These are phyloP conservation scores for Dicyrtoma fusca DNA, from an alignment of 2,888 invertebrate genomes.

Conservation along the genomic window DNA sequence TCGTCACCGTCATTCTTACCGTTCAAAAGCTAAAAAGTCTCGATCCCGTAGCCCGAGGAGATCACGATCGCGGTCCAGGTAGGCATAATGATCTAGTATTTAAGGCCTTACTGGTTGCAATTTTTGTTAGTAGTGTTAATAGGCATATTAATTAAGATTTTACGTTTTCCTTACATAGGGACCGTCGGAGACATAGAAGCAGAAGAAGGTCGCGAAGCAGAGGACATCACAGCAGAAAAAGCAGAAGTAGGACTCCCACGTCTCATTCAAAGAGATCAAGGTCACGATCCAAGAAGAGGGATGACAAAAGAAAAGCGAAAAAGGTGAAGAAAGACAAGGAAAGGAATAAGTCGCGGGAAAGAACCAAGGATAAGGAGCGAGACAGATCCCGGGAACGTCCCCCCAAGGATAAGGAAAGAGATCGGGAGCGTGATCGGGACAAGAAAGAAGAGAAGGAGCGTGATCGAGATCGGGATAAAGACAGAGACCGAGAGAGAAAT, in stretches of 20 bases:
- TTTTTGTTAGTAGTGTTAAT: not conserved
- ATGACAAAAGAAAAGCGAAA: conserved; percentile 49
- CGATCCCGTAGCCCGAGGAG: conserved; percentile 43
- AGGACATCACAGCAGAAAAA: conserved; percentile 43
- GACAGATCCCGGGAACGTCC: conserved; percentile 19
- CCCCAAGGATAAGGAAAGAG: conserved; percentile 47
- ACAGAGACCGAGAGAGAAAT: conserved; percentile 46
- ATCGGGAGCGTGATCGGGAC: conserved; percentile 55
- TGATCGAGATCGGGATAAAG: conserved; percentile 41
- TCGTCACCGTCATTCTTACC: conserved; percentile 39
- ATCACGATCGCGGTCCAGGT: conserved; percentile 58
- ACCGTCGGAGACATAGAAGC: conserved; percentile 46
- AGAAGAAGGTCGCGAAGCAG: conserved; percentile 47
- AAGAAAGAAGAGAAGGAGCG: conserved; percentile 46
- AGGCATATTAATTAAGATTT: conserved; percentile 4
- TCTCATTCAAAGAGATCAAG: conserved; percentile 68
- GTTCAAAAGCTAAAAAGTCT: conserved; percentile 57
- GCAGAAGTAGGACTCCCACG: conserved; percentile 60
- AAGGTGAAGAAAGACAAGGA: conserved; percentile 52
- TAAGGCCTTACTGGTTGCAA: not conserved
- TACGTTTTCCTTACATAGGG: conserved; percentile 38
- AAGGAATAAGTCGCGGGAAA: conserved; percentile 50
- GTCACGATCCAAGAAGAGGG: conserved; percentile 65
- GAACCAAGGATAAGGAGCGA: conserved; percentile 44
- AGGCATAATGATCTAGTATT: not conserved